Percentiles rank a stretch among this genome's conserved stretches.
Evolutionary conservation across 1,140 invertebrate species (phyloP).

Genomic region (Listronotus oregonensis): DNA sequence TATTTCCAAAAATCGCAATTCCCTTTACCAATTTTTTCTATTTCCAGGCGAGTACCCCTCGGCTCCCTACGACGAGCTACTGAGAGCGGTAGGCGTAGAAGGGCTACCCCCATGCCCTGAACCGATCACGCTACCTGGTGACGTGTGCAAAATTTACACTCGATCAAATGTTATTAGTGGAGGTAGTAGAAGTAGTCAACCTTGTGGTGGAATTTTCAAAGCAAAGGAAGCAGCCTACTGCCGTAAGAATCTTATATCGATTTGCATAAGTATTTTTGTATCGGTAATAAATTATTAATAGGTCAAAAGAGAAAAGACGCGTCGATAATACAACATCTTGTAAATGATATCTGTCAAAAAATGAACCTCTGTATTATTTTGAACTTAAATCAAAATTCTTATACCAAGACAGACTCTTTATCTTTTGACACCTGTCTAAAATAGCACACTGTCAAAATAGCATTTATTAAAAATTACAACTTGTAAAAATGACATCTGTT

Average conservation of each 20-base stretch:
- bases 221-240: constrained; percentile 26
- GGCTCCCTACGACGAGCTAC: constrained; percentile 60
- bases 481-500: no score
- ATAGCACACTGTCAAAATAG: no score
- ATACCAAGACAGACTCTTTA: no score
- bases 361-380: no score
- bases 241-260: constrained; percentile 2
- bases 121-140: constrained; percentile 58
- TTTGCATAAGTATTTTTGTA: no score
- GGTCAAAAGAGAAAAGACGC: no score
- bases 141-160: constrained; percentile 59
- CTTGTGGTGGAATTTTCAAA: constrained; percentile 21
- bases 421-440: no score
- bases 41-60: constrained; percentile 57
- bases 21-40: constrained; percentile 23
- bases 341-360: no score
- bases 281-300: no score
- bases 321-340: no score
- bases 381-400: no score
- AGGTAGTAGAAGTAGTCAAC: constrained; percentile 30
- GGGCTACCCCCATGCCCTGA: constrained; percentile 59
- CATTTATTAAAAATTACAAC: no score
- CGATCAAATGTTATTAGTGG: constrained; percentile 51
- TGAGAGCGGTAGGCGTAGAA: constrained; percentile 57
- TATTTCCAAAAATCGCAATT: constrained; percentile 9